These are phyloP conservation scores for Aphelinus certus DNA, from an alignment of 1,140 invertebrate species.

Conservation along the genomic window DNA sequence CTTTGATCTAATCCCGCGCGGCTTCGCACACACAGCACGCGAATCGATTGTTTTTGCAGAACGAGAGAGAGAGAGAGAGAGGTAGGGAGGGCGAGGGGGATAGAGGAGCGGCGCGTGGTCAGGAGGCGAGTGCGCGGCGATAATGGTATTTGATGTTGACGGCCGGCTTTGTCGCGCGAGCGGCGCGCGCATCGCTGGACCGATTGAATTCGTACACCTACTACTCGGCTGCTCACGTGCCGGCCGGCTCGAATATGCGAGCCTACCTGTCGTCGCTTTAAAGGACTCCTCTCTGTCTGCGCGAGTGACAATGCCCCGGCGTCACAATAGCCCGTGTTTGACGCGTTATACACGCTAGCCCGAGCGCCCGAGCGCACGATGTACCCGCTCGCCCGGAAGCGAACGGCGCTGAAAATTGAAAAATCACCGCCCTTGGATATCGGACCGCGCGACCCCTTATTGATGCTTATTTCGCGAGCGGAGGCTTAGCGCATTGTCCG, in stretches of 20 bases:
- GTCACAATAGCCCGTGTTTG: conserved; percentile 30
- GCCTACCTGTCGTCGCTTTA: too few species aligned
- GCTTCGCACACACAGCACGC: background rate
- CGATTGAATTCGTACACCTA: conserved; percentile 37
- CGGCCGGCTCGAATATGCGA: background rate
- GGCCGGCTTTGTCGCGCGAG: background rate
- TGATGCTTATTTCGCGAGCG: background rate
- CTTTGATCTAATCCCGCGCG: conserved; percentile 29
- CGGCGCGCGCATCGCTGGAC: conserved; percentile 27
- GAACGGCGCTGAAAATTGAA: conserved; percentile 28
- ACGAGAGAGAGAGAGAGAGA: conserved; percentile 20
- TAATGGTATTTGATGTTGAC: conserved; percentile 37
- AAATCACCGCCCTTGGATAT: conserved; percentile 10
- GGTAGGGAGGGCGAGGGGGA: background rate
- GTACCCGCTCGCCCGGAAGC: background rate
- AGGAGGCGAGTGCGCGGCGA: background rate
- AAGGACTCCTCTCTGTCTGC: conserved; percentile 1
- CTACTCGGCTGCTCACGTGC: background rate
- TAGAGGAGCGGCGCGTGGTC: background rate
- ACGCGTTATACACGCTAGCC: too few species aligned
- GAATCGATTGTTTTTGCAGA: conserved; percentile 42
- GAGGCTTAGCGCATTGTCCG: too few species aligned
- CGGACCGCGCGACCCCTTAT: background rate
- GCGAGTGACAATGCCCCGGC: conserved; percentile 26
- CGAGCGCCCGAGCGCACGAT: too few species aligned